These are phyloP conservation scores for Cyrtorhinus lividipennis DNA, from an alignment of 1,140 invertebrate species.

Conservation along the genomic window DNA sequence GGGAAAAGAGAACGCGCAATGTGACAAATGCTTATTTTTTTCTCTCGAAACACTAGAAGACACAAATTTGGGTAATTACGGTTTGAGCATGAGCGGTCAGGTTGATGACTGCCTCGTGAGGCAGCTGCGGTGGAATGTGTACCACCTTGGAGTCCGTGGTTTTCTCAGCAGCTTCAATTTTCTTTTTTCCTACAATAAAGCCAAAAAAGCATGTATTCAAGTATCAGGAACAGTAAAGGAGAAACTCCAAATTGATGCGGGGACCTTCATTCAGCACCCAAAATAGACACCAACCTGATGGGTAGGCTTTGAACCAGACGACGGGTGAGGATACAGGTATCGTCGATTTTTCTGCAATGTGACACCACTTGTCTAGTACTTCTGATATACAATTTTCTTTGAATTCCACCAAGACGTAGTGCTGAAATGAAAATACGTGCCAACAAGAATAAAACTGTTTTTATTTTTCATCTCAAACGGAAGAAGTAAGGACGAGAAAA, in stretches of 20 bases:
- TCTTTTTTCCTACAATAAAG: not conserved
- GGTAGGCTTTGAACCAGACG: conserved; percentile 25
- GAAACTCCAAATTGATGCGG: too few relatives aligned
- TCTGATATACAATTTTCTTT: conserved; percentile 21
- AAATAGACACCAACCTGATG: not conserved
- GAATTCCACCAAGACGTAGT: conserved; percentile 30
- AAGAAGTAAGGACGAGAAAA: not conserved
- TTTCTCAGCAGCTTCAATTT: not conserved
- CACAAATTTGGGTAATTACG: too few relatives aligned
- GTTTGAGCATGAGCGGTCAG: not conserved
- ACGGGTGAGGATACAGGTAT: conserved; percentile 25
- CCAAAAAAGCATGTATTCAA: too few relatives aligned
- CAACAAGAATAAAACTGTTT: too few relatives aligned
- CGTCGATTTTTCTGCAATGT: conserved; percentile 24
- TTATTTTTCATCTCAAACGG: too few relatives aligned
- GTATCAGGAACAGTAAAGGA: too few relatives aligned
- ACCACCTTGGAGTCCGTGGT: not conserved
- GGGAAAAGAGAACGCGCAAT: too few relatives aligned
- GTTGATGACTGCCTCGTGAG: not conserved
- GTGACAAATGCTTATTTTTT: too few relatives aligned
- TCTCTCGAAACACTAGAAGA: too few relatives aligned
- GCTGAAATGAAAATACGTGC: conserved; percentile 24
- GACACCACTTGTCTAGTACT: conserved; percentile 22
- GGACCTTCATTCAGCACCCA: too few relatives aligned
- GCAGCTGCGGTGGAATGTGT: not conserved